Evolutionary conservation across 2,888 invertebrate species (phyloP).

Genomic region (Agrotis clavis): DNA sequence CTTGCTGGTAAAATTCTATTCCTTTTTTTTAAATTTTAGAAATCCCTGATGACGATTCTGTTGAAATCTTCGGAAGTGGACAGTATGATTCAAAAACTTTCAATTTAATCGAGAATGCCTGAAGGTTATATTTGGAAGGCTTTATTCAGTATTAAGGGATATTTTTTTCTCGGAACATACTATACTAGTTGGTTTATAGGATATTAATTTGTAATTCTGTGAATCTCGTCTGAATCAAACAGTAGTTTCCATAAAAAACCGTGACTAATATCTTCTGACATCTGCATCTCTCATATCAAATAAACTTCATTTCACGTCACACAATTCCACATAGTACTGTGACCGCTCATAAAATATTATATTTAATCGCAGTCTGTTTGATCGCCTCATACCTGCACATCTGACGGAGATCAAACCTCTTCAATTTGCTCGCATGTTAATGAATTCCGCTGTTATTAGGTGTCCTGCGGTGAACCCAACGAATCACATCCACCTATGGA

Average conservation of each 20-base stretch:
- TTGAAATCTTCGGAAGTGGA: not conserved
- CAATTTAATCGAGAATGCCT: not conserved
- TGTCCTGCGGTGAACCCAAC: conserved; percentile 64
- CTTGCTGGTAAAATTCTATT: too few species aligned
- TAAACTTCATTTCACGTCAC: conserved; percentile 35
- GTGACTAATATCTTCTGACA: not conserved
- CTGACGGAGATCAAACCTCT: conserved; percentile 62
- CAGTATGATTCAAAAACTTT: not conserved
- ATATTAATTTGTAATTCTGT: not conserved
- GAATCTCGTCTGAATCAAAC: not conserved
- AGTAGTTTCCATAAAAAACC: not conserved
- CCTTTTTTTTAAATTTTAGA: not conserved
- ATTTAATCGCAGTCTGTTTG: conserved; percentile 54
- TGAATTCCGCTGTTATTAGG: conserved; percentile 65
- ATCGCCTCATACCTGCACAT: conserved; percentile 52
- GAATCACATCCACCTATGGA: conserved; percentile 64
- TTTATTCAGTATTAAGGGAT: not conserved
- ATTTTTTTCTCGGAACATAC: not conserved
- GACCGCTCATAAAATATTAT: conserved; percentile 49
- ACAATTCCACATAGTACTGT: conserved; percentile 26
- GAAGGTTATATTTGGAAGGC: too few species aligned
- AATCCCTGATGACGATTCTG: not conserved
- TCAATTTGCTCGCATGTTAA: conserved; percentile 66
- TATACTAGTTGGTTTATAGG: not conserved
- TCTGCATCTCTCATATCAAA: conserved; percentile 23